A percentile compares a stretch with the other conserved stretches of the same genome.
Conservation (phyloP, 2,797 vertebrate genomes). For the Parambassis ranga region DNA sequence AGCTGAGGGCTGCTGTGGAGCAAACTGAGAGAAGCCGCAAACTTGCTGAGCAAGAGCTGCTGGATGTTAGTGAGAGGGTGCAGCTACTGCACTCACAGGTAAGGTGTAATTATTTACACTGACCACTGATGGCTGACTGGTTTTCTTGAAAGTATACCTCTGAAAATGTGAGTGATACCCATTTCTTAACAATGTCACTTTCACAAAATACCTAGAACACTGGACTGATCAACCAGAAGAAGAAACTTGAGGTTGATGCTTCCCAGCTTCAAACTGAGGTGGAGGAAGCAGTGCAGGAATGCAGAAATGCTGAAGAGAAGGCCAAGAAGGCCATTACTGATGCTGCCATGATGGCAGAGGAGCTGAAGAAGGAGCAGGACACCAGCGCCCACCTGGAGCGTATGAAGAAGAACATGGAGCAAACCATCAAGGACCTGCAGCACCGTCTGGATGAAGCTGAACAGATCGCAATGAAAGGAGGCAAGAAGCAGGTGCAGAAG, state of each 20-base stretch:
- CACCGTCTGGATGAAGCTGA: slow-evolving; percentile 88
- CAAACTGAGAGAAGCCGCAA: slow-evolving; percentile 86
- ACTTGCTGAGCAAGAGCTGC: slow-evolving; percentile 84
- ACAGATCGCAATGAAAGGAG: slow-evolving; percentile 87
- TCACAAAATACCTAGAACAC: no score
- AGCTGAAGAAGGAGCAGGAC: slow-evolving; percentile 91
- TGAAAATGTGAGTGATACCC: no score
- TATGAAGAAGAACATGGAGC: slow-evolving; percentile 83
- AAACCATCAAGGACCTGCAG: slow-evolving; percentile 92
- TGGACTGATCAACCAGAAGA: slow-evolving; percentile 86
- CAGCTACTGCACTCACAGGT: slow-evolving; percentile 87
- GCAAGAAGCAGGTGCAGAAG: slow-evolving; percentile 89
- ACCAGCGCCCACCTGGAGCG: slow-evolving; percentile 90
- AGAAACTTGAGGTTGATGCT: no score
- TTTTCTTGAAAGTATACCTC: neutral
- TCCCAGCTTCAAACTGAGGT: no score
- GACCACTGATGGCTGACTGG: neutral
- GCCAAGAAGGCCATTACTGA: no score
- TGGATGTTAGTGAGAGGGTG: slow-evolving; percentile 87
- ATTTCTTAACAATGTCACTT: no score
- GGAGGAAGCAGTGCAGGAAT: no score
- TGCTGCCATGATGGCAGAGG: slow-evolving; percentile 92
- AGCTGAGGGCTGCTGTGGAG: slow-evolving; percentile 73
- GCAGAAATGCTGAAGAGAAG: no score
- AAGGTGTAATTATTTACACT: neutral